Evolutionary conservation across 2,113 vertebrate species (phyloP), one percentile per base, ranked within the genome.

Genomic region (Neomonachus schauinslandi): DNA sequence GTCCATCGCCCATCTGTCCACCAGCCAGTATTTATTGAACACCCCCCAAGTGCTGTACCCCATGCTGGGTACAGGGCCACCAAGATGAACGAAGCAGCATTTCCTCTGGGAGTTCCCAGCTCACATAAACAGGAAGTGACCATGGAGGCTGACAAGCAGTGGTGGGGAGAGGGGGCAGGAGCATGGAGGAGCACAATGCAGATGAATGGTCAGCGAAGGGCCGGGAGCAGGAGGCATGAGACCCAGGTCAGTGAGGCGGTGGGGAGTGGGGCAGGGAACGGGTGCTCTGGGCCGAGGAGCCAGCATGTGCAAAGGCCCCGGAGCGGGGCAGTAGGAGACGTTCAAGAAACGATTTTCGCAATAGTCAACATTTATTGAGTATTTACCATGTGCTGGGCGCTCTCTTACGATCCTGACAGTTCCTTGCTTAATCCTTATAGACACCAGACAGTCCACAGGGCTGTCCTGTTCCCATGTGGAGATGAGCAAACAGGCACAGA

Each of bases 291-390:
- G 74, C 1, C 0, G 36, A 55, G 77, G 49, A 31, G 13, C 0
- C 2, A n/a, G 36, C 28, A 1, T 1, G 15, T 18, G 53, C 61
- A n/a, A 39, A 36, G 71, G 15, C 59, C 11, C 0, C 0, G 55
- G 16, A 79, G 49, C 1, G 0, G 69, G 83, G 16, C 26, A 7
- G 28, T 33, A 9, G 1, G 15, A 80, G 74, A 31, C 3, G 5
- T 24, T 28, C 21, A 3, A 19, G 89, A 61, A 79, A 4, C 1
- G 85, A 22, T 36, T 69, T 53, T 93, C 4, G 0, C 0, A 1
- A 33, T 1, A 0, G 31, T 31, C 49, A n/a, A 0, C 16, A 0
- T 31, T 36, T 21, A 15, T 9, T 0, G 19, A 13, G 18, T 4
- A 0, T 26, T 51, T 39, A 2, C 1, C 15, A 31, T 10, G 51